Conservation (phyloP, 64 coral and sea anemone species). For the Actinia tenebrosa region DNA sequence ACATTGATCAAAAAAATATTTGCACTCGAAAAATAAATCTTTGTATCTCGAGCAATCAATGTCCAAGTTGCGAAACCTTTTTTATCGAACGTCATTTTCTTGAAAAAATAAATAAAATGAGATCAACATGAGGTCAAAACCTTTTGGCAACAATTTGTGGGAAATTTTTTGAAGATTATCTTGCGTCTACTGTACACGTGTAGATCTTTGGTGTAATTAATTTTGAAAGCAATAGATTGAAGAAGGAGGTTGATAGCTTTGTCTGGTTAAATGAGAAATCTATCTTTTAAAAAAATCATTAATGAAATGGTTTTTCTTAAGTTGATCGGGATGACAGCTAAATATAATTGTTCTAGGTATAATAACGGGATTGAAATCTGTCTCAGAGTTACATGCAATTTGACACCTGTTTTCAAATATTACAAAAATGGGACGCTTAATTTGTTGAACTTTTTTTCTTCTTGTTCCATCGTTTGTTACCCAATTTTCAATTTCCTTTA, state of each 20-base stretch:
- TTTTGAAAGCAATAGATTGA: neutral
- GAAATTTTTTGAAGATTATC: neutral
- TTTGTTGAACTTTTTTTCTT: too few relatives aligned
- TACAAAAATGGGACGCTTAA: neutral
- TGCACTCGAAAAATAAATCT: too few relatives aligned
- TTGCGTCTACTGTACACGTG: neutral
- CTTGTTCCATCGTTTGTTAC: neutral
- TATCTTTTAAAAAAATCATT: neutral
- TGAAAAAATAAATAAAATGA: neutral
- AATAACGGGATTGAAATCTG: neutral
- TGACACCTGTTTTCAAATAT: neutral
- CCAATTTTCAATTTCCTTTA: neutral
- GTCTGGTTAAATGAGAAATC: neutral
- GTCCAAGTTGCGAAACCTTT: neutral
- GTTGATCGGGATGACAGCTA: neutral
- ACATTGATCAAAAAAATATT: too few relatives aligned
- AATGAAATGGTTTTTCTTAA: neutral
- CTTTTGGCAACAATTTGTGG: neutral
- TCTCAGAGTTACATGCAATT: neutral
- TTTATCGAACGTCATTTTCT: neutral
- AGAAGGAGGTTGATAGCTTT: neutral
- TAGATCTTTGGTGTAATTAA: neutral
- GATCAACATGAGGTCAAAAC: neutral
- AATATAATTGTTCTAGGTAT: neutral
- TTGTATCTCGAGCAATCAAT: neutral